These are phyloP conservation scores for Drosophila birchii DNA, from an alignment of 2,888 invertebrate genomes.

Conservation along the genomic window DNA sequence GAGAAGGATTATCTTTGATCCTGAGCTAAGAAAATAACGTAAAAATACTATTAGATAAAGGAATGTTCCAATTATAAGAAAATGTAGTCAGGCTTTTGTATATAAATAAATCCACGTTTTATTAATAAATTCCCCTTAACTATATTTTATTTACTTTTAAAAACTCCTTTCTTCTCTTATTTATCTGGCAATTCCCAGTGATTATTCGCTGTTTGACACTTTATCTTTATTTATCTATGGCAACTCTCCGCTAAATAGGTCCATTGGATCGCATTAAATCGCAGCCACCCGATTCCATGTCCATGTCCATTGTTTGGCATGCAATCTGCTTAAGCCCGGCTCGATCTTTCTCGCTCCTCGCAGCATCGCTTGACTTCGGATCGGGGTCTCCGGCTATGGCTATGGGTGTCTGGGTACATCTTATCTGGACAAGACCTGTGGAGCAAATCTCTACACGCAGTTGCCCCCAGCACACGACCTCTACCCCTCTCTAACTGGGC, in stretches of 20 bases:
- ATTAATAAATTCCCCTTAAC: not conserved
- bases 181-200: slow-evolving; percentile 4
- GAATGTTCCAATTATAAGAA: not conserved
- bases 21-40: not conserved
- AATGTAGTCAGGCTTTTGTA: not conserved
- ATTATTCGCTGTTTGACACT: slow-evolving; percentile 28
- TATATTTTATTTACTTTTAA: not conserved
- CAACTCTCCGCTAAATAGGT: slow-evolving; percentile 33
- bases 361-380: slow-evolving; percentile 36
- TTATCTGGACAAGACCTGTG: slow-evolving; percentile 76
- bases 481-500: slow-evolving; percentile 24
- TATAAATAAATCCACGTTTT: accelerated
- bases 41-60: not conserved
- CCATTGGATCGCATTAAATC: slow-evolving; percentile 12
- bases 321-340: slow-evolving; percentile 41
- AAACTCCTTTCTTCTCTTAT: too few relatives aligned
- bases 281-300: slow-evolving; percentile 36
- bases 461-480: slow-evolving; percentile 69
- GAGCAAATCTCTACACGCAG: slow-evolving; percentile 77
- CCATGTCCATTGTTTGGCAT: slow-evolving; percentile 51
- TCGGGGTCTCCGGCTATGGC: slow-evolving; percentile 7
- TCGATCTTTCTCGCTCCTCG: slow-evolving; percentile 39
- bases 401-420: slow-evolving; percentile 39
- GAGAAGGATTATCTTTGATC: not conserved
- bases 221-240: slow-evolving; percentile 32